These are phyloP conservation scores for Pseudorasbora parva DNA, from an alignment of 2,113 vertebrate genomes.

Conservation along the genomic window DNA sequence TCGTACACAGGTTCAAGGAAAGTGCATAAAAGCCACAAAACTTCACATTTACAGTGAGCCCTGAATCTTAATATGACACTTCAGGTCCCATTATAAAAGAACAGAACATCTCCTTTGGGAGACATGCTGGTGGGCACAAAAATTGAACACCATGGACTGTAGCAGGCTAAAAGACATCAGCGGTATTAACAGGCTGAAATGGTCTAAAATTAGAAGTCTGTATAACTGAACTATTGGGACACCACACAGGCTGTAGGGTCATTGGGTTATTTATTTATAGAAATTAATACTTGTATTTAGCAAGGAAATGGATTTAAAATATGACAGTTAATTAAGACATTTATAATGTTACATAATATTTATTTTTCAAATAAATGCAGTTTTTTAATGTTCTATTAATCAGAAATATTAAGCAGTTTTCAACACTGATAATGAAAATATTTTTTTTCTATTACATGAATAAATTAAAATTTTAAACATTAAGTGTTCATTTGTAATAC, in stretches of 20 bases:
- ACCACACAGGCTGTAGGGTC: background rate
- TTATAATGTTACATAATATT: background rate
- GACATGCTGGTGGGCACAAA: background rate
- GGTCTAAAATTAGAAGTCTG: background rate
- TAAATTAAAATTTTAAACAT: background rate
- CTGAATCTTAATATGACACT: slow-evolving; percentile 36
- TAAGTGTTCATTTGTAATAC: background rate
- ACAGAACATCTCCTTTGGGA: slow-evolving; percentile 30
- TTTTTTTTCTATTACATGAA: background rate
- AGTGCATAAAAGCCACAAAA: slow-evolving; percentile 27
- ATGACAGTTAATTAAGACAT: background rate
- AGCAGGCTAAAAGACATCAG: background rate
- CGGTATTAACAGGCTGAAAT: background rate
- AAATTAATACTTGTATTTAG: background rate
- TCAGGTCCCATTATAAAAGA: slow-evolving; percentile 39
- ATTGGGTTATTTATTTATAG: too few relatives aligned
- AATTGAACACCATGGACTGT: background rate
- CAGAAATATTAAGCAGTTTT: background rate
- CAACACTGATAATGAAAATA: too few relatives aligned
- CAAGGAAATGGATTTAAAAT: background rate
- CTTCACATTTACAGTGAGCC: slow-evolving; percentile 1
- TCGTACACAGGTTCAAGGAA: slow-evolving; percentile 29
- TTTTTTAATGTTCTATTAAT: background rate
- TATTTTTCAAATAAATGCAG: background rate
- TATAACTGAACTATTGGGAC: background rate